Evolutionary conservation across 1,140 invertebrate species (phyloP).

Genomic region (Diabrotica undecimpunctata): DNA sequence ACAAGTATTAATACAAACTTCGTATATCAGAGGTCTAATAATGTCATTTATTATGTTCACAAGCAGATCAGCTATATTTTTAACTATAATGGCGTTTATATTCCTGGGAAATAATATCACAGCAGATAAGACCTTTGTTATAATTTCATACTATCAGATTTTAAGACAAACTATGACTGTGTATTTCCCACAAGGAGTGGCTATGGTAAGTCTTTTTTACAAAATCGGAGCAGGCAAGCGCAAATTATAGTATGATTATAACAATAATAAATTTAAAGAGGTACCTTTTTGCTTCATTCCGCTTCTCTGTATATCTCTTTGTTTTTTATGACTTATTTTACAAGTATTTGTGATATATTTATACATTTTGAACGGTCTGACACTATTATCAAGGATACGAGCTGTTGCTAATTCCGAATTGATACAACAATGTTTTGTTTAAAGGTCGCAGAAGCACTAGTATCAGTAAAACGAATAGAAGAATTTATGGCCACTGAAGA

Average conservation of each 20-base stretch:
- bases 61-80: slow-evolving; percentile 71
- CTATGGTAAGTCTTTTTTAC: slow-evolving; percentile 20
- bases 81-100: slow-evolving; percentile 70
- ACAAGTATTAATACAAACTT: slow-evolving; percentile 61
- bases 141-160: slow-evolving; percentile 69
- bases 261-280: not conserved
- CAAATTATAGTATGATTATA: slow-evolving; percentile 3
- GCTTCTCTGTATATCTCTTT: not conserved
- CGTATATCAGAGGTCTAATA: slow-evolving; percentile 68
- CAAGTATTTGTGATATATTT: slow-evolving; percentile 55
- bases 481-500: slow-evolving; percentile 67
- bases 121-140: slow-evolving; percentile 70
- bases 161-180: slow-evolving; percentile 69
- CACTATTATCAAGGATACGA: too few species aligned
- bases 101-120: slow-evolving; percentile 62
- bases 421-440: not conserved
- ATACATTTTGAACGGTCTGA: too few species aligned
- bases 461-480: slow-evolving; percentile 59
- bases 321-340: slow-evolving; percentile 41
- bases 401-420: too few species aligned
- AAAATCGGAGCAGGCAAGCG: not conserved
- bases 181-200: slow-evolving; percentile 29
- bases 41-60: slow-evolving; percentile 71
- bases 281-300: too few species aligned
- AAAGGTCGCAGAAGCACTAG: slow-evolving; percentile 57